Evolutionary conservation across 2,888 invertebrate genomes (phyloP), one percentile per base, ranked within the genome.

Genomic region (Auanema sp.): DNA sequence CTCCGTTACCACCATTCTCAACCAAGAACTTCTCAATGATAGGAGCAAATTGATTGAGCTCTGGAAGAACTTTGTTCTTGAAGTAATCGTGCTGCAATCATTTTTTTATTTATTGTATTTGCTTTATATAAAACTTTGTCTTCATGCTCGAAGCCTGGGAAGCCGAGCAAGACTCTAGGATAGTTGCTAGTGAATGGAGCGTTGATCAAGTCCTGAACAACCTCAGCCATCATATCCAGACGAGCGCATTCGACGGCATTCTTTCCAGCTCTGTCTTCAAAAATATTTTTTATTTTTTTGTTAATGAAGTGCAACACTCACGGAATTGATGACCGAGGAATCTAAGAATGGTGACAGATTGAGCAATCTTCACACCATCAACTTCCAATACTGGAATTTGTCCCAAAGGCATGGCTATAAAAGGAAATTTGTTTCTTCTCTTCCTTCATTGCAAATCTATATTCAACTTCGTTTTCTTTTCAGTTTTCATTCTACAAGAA

Each of bases 351-450:
- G 80, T 77, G 18, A 75, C 59, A 43, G 72, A 68, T 66, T 78
- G 79, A 25, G 68, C 72, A 58, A 80, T 71, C 64, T 78, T 76
- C 6, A 68, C 68, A 42, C 79, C 79, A 60, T 80, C 77, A n/a
- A 80, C 74, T 59, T 80, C 80, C 8, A 80, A 68, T 14, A 80
- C 79, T n/a, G 80, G 80, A 16, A 79, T 64, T 60, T 80, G 79
- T 18, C 76, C 74, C n/a, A 80, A 66, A 51, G 80, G 80, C 72
- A 75, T 80, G 44, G 76, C 80, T 80, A 55, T 56, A 75, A 59
- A 60, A 18, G n/a, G 33, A 21, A 10, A 11, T 58, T 24, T 33
- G 33, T 33, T 33, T 33, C 33, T 33, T 33, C 8, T 33, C 33
- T 33, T 33, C 33, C 33, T 5, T 33, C 33, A 33, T 33, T 33